Evolutionary conservation across 2,797 vertebrate species (phyloP).

Genomic region (Carapus acus): DNA sequence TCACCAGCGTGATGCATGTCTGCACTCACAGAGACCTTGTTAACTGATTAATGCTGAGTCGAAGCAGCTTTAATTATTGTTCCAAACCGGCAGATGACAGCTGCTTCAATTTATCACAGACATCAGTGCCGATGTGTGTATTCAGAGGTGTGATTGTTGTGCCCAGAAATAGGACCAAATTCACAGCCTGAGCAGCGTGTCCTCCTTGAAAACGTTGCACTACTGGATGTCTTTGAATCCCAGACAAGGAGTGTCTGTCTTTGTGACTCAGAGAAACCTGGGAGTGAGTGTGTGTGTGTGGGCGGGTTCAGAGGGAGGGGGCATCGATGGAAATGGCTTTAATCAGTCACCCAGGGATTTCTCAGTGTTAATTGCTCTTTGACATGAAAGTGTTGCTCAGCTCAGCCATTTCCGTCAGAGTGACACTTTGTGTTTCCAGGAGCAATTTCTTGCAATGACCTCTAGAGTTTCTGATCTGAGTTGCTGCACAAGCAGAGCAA

Average conservation of each 20-base stretch:
- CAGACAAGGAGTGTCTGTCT: conserved; percentile 27
- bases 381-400: conserved; percentile 52
- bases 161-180: conserved; percentile 23
- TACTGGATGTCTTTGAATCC: too few species aligned
- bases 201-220: conserved; percentile 30
- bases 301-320: conserved; percentile 15
- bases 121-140: conserved; percentile 33
- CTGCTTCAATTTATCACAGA: conserved; percentile 34
- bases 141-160: conserved; percentile 30
- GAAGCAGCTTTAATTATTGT: conserved; percentile 32
- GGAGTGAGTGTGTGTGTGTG: conserved; percentile 7
- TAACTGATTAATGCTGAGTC: conserved; percentile 50
- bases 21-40: conserved; percentile 39
- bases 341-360: conserved; percentile 41
- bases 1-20: conserved; percentile 25
- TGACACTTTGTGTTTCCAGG: conserved; percentile 40
- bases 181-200: conserved; percentile 22
- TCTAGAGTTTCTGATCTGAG: conserved; percentile 41
- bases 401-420: conserved; percentile 30
- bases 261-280: conserved; percentile 30
- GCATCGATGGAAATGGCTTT: conserved; percentile 40
- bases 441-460: conserved; percentile 46
- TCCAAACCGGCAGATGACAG: conserved; percentile 47
- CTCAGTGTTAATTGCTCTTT: conserved; percentile 52
- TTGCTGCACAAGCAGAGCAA: too few species aligned